Conservation (phyloP, 2,888 invertebrate species). For the Beris morrisii region DNA sequence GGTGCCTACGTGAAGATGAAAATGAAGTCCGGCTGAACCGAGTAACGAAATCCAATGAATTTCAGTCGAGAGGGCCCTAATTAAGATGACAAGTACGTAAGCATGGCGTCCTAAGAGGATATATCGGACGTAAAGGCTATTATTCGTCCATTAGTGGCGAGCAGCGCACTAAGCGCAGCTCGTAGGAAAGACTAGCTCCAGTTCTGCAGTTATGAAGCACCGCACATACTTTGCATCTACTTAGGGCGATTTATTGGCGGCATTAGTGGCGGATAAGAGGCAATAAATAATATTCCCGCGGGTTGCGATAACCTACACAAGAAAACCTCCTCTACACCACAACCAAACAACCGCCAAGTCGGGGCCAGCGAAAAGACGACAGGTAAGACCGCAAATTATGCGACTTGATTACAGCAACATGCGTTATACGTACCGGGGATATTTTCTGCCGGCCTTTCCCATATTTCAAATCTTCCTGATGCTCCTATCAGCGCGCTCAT, state of each 20-base stretch:
- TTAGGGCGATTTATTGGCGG: slow-evolving; percentile 27
- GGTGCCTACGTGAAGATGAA: too few relatives aligned
- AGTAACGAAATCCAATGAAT: background rate
- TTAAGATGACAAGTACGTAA: slow-evolving; percentile 29
- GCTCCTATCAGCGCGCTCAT: slow-evolving; percentile 1
- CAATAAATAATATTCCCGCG: slow-evolving; percentile 21
- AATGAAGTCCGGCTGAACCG: too few relatives aligned
- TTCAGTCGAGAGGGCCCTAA: slow-evolving; percentile 20
- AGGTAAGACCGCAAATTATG: slow-evolving; percentile 6
- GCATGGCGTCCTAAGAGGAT: slow-evolving; percentile 27
- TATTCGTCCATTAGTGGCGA: slow-evolving; percentile 18
- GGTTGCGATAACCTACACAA: background rate
- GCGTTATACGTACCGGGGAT: background rate
- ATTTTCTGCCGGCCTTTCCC: background rate
- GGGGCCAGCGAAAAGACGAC: background rate
- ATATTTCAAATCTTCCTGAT: background rate
- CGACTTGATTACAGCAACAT: slow-evolving; percentile 8
- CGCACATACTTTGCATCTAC: slow-evolving; percentile 22
- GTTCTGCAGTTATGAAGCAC: background rate
- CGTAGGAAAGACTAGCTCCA: background rate
- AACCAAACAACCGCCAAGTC: background rate
- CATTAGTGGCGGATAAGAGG: slow-evolving; percentile 18
- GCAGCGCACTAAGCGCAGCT: too few relatives aligned
- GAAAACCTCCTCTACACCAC: background rate
- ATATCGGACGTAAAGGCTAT: slow-evolving; percentile 17